These are phyloP conservation scores for Lucilia sericata DNA, from an alignment of 1,140 invertebrate species.

Conservation along the genomic window DNA sequence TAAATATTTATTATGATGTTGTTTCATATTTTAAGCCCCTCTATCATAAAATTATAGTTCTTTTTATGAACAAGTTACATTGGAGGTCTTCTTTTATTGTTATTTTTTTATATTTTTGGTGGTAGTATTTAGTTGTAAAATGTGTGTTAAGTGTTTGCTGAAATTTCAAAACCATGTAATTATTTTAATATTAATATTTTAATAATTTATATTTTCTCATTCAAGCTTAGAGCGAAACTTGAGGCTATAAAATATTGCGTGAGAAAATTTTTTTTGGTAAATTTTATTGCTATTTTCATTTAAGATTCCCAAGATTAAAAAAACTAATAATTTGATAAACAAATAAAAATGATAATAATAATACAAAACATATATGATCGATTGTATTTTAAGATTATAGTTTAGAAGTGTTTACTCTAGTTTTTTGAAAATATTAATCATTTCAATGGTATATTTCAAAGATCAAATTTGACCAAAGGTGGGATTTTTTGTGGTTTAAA, in stretches of 20 bases:
- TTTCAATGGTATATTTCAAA: no score
- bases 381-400: no score
- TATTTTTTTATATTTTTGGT: neutral
- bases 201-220: neutral
- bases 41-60: neutral
- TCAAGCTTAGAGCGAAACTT: neutral
- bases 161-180: constrained; percentile 21
- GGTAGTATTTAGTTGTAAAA: neutral
- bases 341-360: no score
- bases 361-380: no score
- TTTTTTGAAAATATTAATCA: no score
- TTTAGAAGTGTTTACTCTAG: no score
- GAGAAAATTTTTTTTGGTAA: neutral
- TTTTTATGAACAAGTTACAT: neutral
- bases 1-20: neutral
- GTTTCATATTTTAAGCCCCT: neutral
- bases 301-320: no score
- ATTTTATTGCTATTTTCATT: no score
- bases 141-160: constrained; percentile 23
- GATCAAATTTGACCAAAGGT: no score
- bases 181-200: neutral
- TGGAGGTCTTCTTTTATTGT: neutral
- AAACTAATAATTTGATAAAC: no score
- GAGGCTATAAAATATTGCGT: constrained; percentile 9
- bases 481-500: no score